These are phyloP conservation scores for Diadophis punctatus DNA, from an alignment of 2,113 vertebrate genomes.

Conservation along the genomic window DNA sequence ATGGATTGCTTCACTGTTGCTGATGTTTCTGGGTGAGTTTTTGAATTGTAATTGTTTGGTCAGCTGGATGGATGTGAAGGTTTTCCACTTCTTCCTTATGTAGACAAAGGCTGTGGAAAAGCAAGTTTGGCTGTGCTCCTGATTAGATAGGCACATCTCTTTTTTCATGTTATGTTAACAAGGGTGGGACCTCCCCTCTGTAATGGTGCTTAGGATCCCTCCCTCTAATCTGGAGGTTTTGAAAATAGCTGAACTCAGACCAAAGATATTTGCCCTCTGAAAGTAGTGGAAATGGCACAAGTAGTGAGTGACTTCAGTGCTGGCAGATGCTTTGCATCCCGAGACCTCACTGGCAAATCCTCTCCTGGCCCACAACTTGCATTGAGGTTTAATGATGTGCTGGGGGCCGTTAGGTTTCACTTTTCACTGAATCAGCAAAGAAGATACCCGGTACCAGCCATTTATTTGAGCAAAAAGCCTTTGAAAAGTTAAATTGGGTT, in stretches of 20 bases:
- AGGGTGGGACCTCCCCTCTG: not conserved
- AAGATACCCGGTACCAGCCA: constrained; percentile 40
- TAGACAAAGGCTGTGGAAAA: not conserved
- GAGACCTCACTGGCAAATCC: constrained; percentile 29
- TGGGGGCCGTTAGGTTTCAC: constrained; percentile 50
- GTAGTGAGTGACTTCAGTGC: not conserved
- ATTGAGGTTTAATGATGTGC: constrained; percentile 61
- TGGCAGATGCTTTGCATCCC: constrained; percentile 51
- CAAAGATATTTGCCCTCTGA: constrained; percentile 16
- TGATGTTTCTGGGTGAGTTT: constrained; percentile 76
- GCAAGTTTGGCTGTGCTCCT: not conserved
- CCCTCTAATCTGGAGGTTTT: not conserved
- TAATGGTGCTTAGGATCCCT: not conserved
- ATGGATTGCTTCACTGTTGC: constrained; percentile 67
- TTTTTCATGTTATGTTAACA: not conserved
- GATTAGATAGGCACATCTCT: not conserved
- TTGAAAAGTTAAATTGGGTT: constrained; percentile 59
- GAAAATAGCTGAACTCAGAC: not conserved
- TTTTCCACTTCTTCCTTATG: not conserved
- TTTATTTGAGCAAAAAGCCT: constrained; percentile 49
- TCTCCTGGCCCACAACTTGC: constrained; percentile 50
- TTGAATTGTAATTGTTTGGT: constrained; percentile 26
- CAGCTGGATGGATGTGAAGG: too few relatives aligned
- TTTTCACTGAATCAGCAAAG: constrained; percentile 53
- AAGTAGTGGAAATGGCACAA: constrained; percentile 1